Evolutionary conservation across 2,888 invertebrate genomes (phyloP), one percentile per base, ranked within the genome.

Genomic region (Bhutanitis thaidina): DNA sequence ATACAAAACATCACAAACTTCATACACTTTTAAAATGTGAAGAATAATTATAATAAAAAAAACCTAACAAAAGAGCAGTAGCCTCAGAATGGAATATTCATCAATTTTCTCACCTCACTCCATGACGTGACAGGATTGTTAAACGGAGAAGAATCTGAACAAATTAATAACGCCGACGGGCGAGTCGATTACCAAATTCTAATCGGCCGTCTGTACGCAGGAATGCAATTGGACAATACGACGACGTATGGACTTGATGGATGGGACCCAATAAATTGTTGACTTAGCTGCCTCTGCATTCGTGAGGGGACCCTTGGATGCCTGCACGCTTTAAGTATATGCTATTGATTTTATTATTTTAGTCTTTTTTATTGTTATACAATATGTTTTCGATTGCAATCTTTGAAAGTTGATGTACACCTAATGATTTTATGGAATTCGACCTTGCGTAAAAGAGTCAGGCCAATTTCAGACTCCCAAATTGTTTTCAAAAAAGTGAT

Each of bases 191-290:
- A 69, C 59, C 69, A 69, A 75, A 80, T 79, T 74, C 74, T 64
- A 57, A 54, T 62, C 34, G 34, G 39, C 45, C 58, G 62, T 58
- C 52, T 58, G 62, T 57, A 58, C 57, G 61, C 55, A 62, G 80
- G 80, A 83, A 85, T 82, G 78, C 74, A 73, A 82, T 82, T 69
- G 76, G 74, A 80, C 77, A 75, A 77, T 75, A 69, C 77, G 65
- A 59, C 63, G 67, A 68, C 67, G 67, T 64, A 63, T 64, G n/a
- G n/a, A n/a, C 74, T 74, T 77, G 78, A 83, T 78, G 70, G 77
- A 84, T 84, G 74, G 71, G 67, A 46, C 73, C 69, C 73, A 75
- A 83, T 80, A 81, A 80, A 80, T 79, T 71, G 71, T 76, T 70
- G 72, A 73, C 69, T 71, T 63, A 67, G 67, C 67, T 68, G 64